Evolutionary conservation across 1,140 invertebrate species (phyloP).

Genomic region (Leptopilina boulardi): DNA sequence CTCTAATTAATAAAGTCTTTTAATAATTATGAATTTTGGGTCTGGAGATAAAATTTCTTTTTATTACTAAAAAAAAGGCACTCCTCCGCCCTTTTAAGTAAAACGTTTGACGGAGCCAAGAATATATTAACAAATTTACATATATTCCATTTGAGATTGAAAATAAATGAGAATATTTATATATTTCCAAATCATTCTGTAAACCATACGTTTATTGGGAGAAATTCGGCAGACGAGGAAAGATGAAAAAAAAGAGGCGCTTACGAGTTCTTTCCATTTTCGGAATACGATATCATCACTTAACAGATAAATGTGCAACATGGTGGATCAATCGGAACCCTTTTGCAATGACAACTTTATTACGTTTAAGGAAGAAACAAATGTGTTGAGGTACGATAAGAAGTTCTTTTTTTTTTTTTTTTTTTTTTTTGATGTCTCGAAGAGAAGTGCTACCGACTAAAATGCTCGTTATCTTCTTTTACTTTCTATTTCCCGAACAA

Average conservation of each 20-base stretch:
- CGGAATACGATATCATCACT: slow-evolving; percentile 30
- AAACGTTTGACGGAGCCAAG: neutral
- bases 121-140: slow-evolving; percentile 27
- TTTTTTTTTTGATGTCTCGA: neutral
- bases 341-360: slow-evolving; percentile 29
- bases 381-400: neutral
- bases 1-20: slow-evolving; percentile 16
- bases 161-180: slow-evolving; percentile 29
- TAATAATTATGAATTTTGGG: slow-evolving; percentile 1
- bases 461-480: slow-evolving; percentile 1
- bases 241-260: slow-evolving; percentile 4
- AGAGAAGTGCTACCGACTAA: slow-evolving; percentile 25
- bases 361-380: slow-evolving; percentile 10
- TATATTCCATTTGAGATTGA: slow-evolving; percentile 33
- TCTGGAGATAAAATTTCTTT: neutral
- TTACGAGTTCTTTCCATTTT: slow-evolving; percentile 24
- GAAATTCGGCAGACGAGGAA: neutral
- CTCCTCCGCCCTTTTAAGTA: slow-evolving; percentile 20
- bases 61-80: neutral
- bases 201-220: slow-evolving; percentile 20
- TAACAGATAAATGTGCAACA: slow-evolving; percentile 28
- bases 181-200: slow-evolving; percentile 19
- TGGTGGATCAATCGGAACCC: slow-evolving; percentile 23
- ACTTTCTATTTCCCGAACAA: neutral
- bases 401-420: neutral